These are phyloP conservation scores for Sternarchorhynchus goeldii DNA, from an alignment of 2,797 vertebrate species.

Conservation along the genomic window DNA sequence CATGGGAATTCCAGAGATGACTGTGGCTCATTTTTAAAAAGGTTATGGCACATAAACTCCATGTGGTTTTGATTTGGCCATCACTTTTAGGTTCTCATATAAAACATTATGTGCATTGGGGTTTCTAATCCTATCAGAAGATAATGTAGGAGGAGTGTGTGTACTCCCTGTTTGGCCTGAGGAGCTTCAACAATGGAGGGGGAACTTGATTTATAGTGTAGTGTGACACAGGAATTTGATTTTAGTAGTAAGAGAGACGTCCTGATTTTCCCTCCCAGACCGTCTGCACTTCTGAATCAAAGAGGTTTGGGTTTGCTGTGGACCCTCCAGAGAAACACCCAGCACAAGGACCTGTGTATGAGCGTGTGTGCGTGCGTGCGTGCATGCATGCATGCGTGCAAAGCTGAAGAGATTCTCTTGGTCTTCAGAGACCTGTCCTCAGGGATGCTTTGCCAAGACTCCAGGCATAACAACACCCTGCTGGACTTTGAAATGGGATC, in stretches of 20 bases:
- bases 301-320: background rate
- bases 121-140: conserved; percentile 72
- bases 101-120: conserved; percentile 74
- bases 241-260: conserved; percentile 2
- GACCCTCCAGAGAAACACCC: background rate
- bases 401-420: background rate
- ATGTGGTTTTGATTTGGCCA: conserved; percentile 77
- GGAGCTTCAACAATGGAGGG: conserved; percentile 49
- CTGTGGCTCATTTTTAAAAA: conserved; percentile 71
- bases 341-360: background rate
- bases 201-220: conserved; percentile 24
- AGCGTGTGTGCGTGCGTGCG: background rate
- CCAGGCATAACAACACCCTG: conserved; percentile 84
- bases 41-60: conserved; percentile 65
- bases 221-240: background rate
- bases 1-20: conserved; percentile 73
- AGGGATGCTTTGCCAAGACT: conserved; percentile 77
- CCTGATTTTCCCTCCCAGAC: conserved; percentile 9
- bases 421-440: conserved; percentile 60
- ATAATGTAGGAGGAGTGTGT: conserved; percentile 70
- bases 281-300: background rate
- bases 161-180: conserved; percentile 54
- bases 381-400: background rate
- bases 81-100: conserved; percentile 69
- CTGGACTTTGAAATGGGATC: conserved; percentile 87